Evolutionary conservation across 2,888 invertebrate genomes (phyloP).

Genomic region (Nomada ruficornis): DNA sequence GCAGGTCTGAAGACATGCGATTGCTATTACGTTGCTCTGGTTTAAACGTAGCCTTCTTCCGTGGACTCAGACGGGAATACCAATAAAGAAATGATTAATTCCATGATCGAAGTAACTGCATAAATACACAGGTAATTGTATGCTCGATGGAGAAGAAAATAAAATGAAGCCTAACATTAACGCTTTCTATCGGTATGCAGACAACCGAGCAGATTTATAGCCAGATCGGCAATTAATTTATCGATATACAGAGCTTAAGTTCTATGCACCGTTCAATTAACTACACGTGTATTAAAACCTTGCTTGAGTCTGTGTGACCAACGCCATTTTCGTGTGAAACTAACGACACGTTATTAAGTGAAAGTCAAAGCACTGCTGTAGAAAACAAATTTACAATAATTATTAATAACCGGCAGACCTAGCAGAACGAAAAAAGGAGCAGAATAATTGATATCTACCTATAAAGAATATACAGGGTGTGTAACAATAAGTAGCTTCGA

Average conservation of each 20-base stretch:
- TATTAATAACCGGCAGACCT: conserved; percentile 8
- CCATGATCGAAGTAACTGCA: background rate
- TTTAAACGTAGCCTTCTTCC: too few relatives aligned
- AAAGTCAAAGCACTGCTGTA: conserved; percentile 4
- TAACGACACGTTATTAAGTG: conserved; percentile 19
- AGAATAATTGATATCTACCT: too few relatives aligned
- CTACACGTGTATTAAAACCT: background rate
- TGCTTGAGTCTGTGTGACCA: too few relatives aligned
- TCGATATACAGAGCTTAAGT: background rate
- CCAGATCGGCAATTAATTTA: conserved; percentile 18
- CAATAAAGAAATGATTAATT: background rate
- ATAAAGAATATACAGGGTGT: too few relatives aligned
- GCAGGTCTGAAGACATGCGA: too few relatives aligned
- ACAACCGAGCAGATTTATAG: conserved; percentile 10
- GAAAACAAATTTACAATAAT: background rate
- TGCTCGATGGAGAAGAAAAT: background rate
- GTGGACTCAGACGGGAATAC: background rate
- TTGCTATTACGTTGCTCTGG: too few relatives aligned
- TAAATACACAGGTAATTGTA: background rate
- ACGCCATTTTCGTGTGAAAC: background rate
- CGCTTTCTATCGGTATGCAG: conserved; percentile 4
- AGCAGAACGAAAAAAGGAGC: too few relatives aligned
- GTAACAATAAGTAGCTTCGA: too few relatives aligned
- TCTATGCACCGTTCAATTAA: background rate
- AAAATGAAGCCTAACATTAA: background rate